These are phyloP conservation scores for Habrosyne pyritoides DNA, from an alignment of 2,888 invertebrate genomes.

Conservation along the genomic window DNA sequence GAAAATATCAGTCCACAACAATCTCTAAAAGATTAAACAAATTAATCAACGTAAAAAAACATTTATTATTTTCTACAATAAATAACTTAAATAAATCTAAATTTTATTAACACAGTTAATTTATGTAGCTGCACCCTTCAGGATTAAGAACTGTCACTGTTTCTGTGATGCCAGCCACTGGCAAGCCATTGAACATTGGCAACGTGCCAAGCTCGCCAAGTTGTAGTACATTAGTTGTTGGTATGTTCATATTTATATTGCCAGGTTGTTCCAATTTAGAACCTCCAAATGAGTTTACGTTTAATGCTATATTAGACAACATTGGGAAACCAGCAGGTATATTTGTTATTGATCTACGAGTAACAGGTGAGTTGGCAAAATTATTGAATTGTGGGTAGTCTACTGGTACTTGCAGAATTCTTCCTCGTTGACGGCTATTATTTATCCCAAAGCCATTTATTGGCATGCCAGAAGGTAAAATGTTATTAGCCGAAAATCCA, in stretches of 20 bases:
- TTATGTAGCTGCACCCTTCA: constrained; percentile 8
- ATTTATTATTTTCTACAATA: constrained; percentile 6
- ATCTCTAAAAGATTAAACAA: no score
- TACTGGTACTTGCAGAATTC: background rate
- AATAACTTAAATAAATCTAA: background rate
- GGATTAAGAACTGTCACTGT: constrained; percentile 40
- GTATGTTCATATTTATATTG: background rate
- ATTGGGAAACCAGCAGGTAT: background rate
- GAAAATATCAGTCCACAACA: no score
- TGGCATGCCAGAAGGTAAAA: background rate
- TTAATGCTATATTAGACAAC: background rate
- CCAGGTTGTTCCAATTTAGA: background rate
- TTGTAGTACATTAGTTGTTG: constrained; percentile 24
- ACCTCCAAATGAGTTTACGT: background rate
- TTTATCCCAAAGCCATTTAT: background rate
- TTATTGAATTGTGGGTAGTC: background rate
- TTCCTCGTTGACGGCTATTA: background rate
- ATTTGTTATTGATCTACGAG: background rate
- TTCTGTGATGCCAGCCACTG: constrained; percentile 49
- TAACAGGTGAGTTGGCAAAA: background rate
- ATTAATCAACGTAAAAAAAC: background rate
- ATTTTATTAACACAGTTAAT: constrained; percentile 5
- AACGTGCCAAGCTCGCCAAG: constrained; percentile 38
- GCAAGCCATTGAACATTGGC: constrained; percentile 49
- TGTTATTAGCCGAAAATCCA: background rate